phyloP scores from a whole-genome alignment of 2,113 vertebrate genomes.

The Micronycteris hirsuta region DNA sequence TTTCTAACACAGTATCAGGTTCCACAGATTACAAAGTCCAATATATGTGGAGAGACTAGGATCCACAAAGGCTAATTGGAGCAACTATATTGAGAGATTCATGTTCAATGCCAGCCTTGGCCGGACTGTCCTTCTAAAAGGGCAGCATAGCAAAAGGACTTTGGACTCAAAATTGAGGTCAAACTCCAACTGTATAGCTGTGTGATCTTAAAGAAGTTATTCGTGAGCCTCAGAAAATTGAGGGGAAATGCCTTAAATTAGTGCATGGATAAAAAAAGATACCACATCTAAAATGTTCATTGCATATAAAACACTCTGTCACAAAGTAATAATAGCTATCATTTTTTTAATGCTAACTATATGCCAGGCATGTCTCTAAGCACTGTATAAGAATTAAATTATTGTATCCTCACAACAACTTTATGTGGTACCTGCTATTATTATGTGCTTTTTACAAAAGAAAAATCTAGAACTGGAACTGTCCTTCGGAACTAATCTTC shows the following conservation, averaged over 20 bases:
- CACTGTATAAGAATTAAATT: background rate
- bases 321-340: background rate
- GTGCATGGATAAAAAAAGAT: background rate
- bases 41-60: background rate
- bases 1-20: background rate
- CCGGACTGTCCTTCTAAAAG: background rate
- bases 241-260: background rate
- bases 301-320: background rate
- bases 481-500: background rate
- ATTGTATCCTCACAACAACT: background rate
- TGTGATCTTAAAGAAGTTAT: background rate
- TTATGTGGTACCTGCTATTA: background rate
- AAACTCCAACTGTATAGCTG: background rate
- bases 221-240: background rate
- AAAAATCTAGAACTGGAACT: background rate
- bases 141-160: background rate
- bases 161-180: background rate
- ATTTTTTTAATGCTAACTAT: background rate
- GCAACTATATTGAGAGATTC: background rate
- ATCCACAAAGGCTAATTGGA: background rate
- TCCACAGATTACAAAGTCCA: background rate
- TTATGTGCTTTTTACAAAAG: background rate
- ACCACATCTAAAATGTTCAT: background rate
- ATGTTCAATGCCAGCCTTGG: background rate
- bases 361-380: background rate